A percentile compares a stretch with the other conserved stretches of the same genome.
Evolutionary conservation across 1,140 invertebrate species (phyloP).

Genomic region (Heliconius congener): DNA sequence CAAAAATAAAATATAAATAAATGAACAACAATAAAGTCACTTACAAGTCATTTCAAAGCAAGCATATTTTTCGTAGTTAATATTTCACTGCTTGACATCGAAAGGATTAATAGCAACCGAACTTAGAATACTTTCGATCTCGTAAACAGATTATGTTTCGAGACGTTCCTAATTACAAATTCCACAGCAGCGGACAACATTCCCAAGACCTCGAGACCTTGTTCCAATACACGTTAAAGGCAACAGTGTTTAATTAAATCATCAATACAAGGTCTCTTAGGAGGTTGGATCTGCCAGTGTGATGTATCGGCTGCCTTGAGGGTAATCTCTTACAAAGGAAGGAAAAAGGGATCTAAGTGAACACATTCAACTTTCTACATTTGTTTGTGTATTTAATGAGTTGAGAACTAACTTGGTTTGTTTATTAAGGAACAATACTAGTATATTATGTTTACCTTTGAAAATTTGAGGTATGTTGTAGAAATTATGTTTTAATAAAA

Average conservation of each 20-base stretch:
- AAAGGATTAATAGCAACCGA: constrained; percentile 17
- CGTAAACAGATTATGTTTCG: constrained; percentile 60
- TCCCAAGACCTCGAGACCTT: constrained; percentile 43
- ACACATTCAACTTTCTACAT: constrained; percentile 23
- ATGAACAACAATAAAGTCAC: too few relatives aligned
- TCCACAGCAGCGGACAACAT: constrained; percentile 56
- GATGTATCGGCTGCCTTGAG: constrained; percentile 42
- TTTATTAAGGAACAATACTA: neutral
- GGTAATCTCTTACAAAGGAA: constrained; percentile 36
- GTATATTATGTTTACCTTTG: neutral
- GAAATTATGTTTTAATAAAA: neutral
- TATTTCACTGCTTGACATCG: constrained; percentile 10
- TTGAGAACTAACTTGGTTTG: neutral
- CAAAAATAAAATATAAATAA: too few relatives aligned
- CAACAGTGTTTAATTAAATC: constrained; percentile 63
- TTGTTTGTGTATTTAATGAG: constrained; percentile 12
- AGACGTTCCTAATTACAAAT: constrained; percentile 71
- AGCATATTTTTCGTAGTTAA: neutral
- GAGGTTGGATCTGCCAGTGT: constrained; percentile 35
- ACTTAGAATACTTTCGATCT: constrained; percentile 42
- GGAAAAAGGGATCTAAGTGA: constrained; percentile 20
- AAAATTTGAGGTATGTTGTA: neutral
- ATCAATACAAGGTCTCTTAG: constrained; percentile 49
- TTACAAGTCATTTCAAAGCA: neutral
- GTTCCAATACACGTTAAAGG: constrained; percentile 54